Conservation (phyloP, 2,888 invertebrate species). For the Apamea sordens region DNA sequence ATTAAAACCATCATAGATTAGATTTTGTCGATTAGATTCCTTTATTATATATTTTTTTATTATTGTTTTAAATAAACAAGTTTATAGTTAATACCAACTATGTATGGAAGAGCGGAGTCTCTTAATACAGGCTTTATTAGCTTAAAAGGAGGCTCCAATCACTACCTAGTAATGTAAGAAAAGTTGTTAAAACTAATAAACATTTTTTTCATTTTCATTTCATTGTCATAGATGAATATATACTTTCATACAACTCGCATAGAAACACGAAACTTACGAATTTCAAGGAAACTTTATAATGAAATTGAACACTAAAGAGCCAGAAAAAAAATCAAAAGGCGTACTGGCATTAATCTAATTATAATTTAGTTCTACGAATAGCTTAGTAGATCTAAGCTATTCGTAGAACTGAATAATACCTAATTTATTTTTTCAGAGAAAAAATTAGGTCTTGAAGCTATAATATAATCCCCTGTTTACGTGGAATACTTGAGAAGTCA, state of each 20-base stretch:
- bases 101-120: no score
- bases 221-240: neutral
- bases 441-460: neutral
- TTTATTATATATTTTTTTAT: no score
- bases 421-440: conserved; percentile 9
- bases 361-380: no score
- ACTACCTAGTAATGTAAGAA: no score
- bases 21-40: no score
- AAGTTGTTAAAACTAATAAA: no score
- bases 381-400: no score
- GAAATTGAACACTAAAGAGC: conserved; percentile 6
- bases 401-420: conserved; percentile 4
- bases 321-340: conserved; percentile 30
- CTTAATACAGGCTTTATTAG: no score
- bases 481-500: conserved; percentile 20
- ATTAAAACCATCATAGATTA: conserved; percentile 11
- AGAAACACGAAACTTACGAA: neutral
- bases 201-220: no score
- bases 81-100: no score
- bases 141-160: no score
- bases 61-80: no score
- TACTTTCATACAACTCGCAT: neutral
- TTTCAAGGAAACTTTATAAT: conserved; percentile 15
- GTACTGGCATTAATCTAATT: conserved; percentile 13
- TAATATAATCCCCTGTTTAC: conserved; percentile 23